Conservation (phyloP, 1,140 invertebrate species). For the Thaumatotibia leucotreta region DNA sequence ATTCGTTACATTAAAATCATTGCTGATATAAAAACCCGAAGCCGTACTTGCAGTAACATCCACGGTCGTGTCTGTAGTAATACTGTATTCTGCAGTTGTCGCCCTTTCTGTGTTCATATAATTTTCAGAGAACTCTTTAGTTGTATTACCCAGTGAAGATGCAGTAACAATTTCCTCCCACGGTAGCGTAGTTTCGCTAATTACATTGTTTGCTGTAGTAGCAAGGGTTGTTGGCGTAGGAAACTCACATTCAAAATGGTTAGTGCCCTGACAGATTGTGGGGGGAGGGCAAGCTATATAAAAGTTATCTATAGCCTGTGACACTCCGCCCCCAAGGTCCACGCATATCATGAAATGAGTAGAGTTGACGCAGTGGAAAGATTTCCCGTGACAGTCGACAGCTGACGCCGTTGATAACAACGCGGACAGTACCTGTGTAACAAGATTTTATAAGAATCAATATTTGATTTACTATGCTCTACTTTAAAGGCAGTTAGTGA, state of each 20-base stretch:
- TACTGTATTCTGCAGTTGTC: background rate
- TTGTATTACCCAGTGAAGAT: background rate
- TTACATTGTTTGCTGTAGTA: background rate
- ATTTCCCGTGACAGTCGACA: constrained; percentile 62
- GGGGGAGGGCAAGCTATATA: constrained; percentile 51
- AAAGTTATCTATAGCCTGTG: constrained; percentile 56
- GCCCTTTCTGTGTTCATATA: background rate
- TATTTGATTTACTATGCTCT: background rate
- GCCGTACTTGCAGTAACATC: background rate
- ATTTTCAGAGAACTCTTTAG: constrained; percentile 1
- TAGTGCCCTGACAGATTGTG: constrained; percentile 46
- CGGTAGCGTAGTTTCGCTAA: background rate
- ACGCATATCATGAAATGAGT: constrained; percentile 73
- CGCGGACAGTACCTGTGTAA: constrained; percentile 39
- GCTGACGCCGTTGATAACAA: constrained; percentile 25
- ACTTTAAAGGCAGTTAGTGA: background rate
- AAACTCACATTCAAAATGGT: constrained; percentile 64
- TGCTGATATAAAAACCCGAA: background rate
- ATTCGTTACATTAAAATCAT: background rate
- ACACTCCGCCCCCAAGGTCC: constrained; percentile 58
- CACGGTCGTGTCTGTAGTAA: background rate
- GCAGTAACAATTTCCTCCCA: background rate
- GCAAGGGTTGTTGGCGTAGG: constrained; percentile 26
- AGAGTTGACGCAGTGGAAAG: constrained; percentile 65
- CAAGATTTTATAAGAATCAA: background rate